phyloP scores from a whole-genome alignment of 2,888 invertebrate genomes.

The Euplexia lucipara region DNA sequence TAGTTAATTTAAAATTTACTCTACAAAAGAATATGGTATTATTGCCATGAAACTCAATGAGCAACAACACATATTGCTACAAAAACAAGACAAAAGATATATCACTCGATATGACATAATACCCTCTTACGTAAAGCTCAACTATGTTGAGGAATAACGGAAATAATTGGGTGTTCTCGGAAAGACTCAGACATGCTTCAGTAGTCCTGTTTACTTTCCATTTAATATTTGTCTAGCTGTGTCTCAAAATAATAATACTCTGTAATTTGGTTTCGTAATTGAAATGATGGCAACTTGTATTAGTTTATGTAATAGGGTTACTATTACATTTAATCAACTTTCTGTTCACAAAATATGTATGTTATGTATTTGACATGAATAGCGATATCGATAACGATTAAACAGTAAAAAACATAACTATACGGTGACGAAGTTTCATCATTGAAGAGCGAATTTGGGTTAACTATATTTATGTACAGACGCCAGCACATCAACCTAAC shows the following conservation, averaged over 20 bases:
- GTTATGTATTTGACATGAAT: not conserved
- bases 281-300: conserved; percentile 20
- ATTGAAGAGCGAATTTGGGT: no score
- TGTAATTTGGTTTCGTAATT: conserved; percentile 30
- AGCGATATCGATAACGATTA: not conserved
- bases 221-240: conserved; percentile 57
- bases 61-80: not conserved
- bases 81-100: conserved; percentile 28
- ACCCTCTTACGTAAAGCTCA: conserved; percentile 50
- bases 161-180: conserved; percentile 67
- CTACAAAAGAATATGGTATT: not conserved
- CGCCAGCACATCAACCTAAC: no score
- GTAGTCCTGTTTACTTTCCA: conserved; percentile 62
- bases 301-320: conserved; percentile 12
- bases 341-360: not conserved
- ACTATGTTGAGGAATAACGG: conserved; percentile 61
- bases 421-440: no score
- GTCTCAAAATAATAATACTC: conserved; percentile 31
- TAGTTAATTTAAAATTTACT: not conserved
- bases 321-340: conserved; percentile 16
- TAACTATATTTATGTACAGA: no score
- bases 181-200: conserved; percentile 57
- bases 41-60: not conserved
- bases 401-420: not conserved
- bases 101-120: conserved; percentile 45